phyloP scores from a whole-genome alignment of 2,797 vertebrate genomes.

The Garrulus glandarius region DNA sequence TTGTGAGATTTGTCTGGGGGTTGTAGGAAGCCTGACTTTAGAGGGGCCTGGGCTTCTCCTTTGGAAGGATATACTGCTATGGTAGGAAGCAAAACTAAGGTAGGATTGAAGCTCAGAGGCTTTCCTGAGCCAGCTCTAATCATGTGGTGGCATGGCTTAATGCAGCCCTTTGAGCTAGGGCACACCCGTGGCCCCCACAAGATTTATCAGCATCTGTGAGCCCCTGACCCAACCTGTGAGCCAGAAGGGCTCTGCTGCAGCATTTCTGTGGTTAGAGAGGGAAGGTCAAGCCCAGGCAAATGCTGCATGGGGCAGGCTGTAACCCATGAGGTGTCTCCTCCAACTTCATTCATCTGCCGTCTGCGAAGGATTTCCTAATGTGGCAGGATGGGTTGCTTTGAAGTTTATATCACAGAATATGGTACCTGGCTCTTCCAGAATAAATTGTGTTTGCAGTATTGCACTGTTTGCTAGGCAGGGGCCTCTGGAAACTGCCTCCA shows the following conservation, averaged over 20 bases:
- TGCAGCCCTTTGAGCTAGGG: background rate
- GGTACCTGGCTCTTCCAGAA: background rate
- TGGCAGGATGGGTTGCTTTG: background rate
- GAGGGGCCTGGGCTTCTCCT: background rate
- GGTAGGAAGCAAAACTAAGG: background rate
- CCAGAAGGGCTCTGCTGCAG: background rate
- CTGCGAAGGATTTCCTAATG: background rate
- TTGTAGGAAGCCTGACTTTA: background rate
- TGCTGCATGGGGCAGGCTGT: background rate
- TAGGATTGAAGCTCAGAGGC: background rate
- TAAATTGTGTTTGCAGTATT: background rate
- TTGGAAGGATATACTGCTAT: background rate
- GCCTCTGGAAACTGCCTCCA: background rate
- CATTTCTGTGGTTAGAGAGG: background rate
- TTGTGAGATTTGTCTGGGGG: background rate
- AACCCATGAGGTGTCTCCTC: background rate
- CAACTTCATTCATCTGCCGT: background rate
- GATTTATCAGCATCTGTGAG: too few relatives aligned
- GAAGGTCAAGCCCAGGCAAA: background rate
- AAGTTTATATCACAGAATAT: background rate
- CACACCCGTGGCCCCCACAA: rapidly evolving
- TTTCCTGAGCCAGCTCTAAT: background rate
- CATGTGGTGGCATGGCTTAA: rapidly evolving
- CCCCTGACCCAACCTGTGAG: rapidly evolving
- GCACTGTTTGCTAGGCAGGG: background rate